phyloP scores from a whole-genome alignment of 2,888 invertebrate species.

The Drosophila pseudotakahashii region DNA sequence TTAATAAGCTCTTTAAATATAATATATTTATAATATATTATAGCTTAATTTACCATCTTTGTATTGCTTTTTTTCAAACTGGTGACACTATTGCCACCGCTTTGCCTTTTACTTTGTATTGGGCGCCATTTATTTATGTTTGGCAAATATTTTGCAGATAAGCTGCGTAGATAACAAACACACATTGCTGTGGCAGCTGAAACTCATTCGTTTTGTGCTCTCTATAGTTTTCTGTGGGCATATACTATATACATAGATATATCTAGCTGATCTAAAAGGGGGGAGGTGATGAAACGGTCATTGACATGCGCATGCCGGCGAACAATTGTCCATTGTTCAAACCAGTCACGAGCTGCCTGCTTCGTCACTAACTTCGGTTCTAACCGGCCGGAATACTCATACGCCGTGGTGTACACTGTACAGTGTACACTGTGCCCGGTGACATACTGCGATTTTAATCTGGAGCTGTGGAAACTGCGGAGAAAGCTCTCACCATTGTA shows the following conservation, averaged over 20 bases:
- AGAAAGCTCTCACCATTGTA: constrained; percentile 40
- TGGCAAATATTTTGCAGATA: constrained; percentile 51
- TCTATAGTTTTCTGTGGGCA: constrained; percentile 1
- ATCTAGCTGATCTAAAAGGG: constrained; percentile 15
- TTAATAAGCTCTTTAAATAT: too few species aligned
- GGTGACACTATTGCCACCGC: constrained; percentile 16
- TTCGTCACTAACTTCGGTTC: constrained; percentile 33
- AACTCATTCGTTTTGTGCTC: background rate
- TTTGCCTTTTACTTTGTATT: background rate
- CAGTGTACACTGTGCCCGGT: background rate
- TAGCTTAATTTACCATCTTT: background rate
- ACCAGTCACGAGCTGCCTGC: constrained; percentile 64
- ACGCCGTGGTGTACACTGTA: constrained; percentile 16
- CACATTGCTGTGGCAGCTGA: background rate
- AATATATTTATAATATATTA: too few species aligned
- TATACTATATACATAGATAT: background rate
- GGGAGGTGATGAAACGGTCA: constrained; percentile 47
- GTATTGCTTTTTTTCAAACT: background rate
- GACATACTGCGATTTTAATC: background rate
- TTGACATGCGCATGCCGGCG: constrained; percentile 56
- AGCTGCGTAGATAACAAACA: constrained; percentile 45
- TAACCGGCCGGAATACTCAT: constrained; percentile 25
- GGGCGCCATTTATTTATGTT: constrained; percentile 42
- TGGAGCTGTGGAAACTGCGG: background rate
- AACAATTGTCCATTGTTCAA: constrained; percentile 45